A percentile compares a stretch with the other conserved stretches of the same genome.
phyloP scores from a whole-genome alignment of 2,113 vertebrate species.

The Dicrurus megarhynchus region DNA sequence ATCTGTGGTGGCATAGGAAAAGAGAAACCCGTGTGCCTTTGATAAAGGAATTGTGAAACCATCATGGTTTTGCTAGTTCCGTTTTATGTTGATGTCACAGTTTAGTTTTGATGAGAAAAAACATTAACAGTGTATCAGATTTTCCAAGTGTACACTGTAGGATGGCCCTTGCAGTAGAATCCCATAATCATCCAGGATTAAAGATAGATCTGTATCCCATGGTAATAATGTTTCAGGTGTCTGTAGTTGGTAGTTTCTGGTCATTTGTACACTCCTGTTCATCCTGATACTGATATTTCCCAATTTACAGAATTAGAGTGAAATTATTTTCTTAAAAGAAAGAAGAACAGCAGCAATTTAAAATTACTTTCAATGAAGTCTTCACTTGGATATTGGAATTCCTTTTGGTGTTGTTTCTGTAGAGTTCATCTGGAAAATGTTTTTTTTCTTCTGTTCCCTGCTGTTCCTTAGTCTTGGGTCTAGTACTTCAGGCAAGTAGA shows the following conservation, averaged over 20 bases:
- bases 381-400: background rate
- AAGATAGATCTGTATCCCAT: background rate
- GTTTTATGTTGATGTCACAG: background rate
- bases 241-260: background rate
- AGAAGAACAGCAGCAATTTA: background rate
- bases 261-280: background rate
- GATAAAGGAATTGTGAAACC: background rate
- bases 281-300: background rate
- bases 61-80: background rate
- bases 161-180: background rate
- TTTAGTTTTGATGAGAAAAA: background rate
- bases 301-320: background rate
- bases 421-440: background rate
- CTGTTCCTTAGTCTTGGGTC: background rate
- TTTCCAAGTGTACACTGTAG: background rate
- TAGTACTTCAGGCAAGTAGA: background rate
- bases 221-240: background rate
- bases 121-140: background rate
- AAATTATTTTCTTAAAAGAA: background rate
- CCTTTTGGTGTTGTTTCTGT: background rate
- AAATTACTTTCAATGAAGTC: background rate
- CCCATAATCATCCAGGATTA: background rate
- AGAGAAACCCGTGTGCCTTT: background rate
- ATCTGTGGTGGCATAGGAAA: background rate
- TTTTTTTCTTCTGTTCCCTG: background rate